Percentiles rank a stretch among this genome's conserved stretches.
Evolutionary conservation across 2,113 vertebrate species (phyloP).

Genomic region (Crotophaga sulcirostris): DNA sequence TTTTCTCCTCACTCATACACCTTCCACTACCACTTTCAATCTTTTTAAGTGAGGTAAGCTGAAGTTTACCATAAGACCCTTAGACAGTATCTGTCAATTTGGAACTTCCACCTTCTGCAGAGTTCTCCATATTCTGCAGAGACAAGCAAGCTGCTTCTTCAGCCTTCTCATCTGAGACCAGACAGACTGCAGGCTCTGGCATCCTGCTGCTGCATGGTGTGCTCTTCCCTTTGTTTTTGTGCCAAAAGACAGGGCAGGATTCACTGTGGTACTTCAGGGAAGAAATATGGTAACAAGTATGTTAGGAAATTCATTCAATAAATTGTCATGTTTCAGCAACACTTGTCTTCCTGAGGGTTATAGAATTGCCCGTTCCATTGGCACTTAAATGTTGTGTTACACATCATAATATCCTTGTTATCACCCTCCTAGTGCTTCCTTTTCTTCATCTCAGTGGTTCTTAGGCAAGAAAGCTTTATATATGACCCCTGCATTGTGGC

Average conservation of each 20-base stretch:
- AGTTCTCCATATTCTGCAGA: background rate
- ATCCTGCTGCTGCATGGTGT: background rate
- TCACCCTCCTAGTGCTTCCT: constrained; percentile 1
- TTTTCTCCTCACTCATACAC: background rate
- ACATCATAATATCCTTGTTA: constrained; percentile 32
- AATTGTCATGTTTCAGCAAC: constrained; percentile 7
- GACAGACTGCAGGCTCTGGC: background rate
- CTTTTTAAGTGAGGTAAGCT: background rate
- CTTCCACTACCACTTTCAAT: background rate
- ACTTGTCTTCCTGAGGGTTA: constrained; percentile 33
- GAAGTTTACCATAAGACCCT: background rate
- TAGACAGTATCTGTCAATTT: background rate
- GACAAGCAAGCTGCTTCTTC: background rate
- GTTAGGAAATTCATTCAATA: background rate
- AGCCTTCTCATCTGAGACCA: background rate
- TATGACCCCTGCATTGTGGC: background rate
- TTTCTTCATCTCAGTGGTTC: background rate
- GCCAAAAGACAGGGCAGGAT: background rate
- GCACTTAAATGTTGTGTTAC: background rate
- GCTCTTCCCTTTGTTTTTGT: background rate
- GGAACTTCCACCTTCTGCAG: background rate
- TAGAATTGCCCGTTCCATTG: background rate
- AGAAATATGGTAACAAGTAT: background rate
- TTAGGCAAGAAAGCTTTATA: background rate
- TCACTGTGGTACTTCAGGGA: background rate